Evolutionary conservation across 2,113 vertebrate species (phyloP).

Genomic region (Cyprinus carpio): DNA sequence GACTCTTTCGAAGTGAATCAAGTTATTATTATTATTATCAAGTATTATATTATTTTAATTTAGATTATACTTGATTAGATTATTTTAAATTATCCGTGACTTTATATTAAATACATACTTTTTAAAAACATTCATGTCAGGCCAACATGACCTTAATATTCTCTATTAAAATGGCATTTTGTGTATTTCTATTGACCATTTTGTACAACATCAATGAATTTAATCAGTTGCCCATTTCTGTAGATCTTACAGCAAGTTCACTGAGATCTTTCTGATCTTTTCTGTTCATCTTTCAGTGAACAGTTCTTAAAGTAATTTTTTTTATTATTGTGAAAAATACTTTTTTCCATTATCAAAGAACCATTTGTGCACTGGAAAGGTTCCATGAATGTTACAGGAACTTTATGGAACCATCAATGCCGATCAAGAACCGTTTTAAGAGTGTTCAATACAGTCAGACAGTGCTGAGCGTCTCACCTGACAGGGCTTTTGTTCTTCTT

Average conservation of each 20-base stretch:
- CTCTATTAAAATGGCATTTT: background rate
- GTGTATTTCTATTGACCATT: background rate
- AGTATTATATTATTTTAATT: no score
- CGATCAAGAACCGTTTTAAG: background rate
- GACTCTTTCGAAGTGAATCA: no score
- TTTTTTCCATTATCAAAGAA: no score
- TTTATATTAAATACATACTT: background rate
- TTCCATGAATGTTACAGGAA: background rate
- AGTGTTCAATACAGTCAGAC: background rate
- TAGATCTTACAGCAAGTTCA: background rate
- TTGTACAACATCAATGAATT: background rate
- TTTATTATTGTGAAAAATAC: no score
- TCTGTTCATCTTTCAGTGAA: no score
- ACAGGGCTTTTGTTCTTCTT: slow-evolving; percentile 81
- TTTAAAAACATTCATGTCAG: background rate
- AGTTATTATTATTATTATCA: no score
- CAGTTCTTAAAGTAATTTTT: no score
- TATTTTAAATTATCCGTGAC: no score
- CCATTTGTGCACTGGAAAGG: background rate
- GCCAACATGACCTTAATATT: background rate
- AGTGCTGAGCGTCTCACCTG: slow-evolving; percentile 74
- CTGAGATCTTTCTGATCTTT: no score
- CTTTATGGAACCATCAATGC: background rate
- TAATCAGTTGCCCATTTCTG: background rate
- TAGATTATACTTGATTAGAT: no score